phyloP scores from a whole-genome alignment of 2,113 vertebrate genomes.

The Equus quagga region DNA sequence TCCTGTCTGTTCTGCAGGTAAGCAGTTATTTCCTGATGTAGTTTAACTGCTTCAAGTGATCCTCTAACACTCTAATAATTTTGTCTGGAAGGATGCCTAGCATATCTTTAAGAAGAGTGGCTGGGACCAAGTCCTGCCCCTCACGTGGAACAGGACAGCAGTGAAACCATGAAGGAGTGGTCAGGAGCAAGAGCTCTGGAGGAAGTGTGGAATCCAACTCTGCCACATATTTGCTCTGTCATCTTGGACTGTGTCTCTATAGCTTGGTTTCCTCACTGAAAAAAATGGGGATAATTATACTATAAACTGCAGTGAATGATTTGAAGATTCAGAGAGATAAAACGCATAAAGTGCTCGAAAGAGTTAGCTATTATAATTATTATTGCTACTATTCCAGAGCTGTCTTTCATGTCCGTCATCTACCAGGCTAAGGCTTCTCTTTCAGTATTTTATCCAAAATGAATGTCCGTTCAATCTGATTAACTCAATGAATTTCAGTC shows the following conservation, averaged over 20 bases:
- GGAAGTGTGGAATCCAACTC: conserved; percentile 18
- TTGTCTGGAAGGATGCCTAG: conserved; percentile 32
- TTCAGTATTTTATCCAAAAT: background rate
- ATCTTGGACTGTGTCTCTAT: conserved; percentile 10
- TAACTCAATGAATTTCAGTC: conserved; percentile 2
- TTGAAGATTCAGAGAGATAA: conserved; percentile 40
- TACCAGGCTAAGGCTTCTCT: background rate
- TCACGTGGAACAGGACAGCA: background rate
- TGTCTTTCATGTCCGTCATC: conserved; percentile 3
- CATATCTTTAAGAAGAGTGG: conserved; percentile 14
- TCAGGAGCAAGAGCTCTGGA: background rate
- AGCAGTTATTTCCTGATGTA: conserved; percentile 67
- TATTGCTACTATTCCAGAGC: conserved; percentile 1
- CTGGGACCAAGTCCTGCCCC: background rate
- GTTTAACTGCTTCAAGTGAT: background rate
- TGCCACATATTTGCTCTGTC: background rate
- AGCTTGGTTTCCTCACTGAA: conserved; percentile 18
- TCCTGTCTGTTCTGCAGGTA: conserved; percentile 85
- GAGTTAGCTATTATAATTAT: background rate
- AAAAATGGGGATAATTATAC: background rate
- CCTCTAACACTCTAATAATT: background rate
- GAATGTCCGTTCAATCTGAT: conserved; percentile 26
- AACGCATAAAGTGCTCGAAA: background rate
- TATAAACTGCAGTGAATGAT: conserved; percentile 9
- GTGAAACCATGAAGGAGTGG: background rate